Conservation (phyloP, 37 sponge, comb jelly and placozoan species). For the Agelas oroides region DNA sequence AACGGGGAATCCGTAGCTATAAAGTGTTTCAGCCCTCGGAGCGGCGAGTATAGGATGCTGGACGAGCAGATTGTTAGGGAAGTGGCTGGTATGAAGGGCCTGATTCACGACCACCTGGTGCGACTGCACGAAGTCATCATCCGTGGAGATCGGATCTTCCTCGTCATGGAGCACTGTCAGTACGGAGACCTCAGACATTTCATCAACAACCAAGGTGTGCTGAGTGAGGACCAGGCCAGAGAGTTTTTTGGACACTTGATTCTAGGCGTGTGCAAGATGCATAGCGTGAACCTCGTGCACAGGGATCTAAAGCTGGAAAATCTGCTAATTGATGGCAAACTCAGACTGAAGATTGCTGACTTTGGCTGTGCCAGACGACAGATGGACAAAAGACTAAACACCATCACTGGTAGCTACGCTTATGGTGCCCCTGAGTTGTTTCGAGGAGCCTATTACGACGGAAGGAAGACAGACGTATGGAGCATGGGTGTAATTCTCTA, state of each 20-base stretch:
- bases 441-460: constrained; percentile 60
- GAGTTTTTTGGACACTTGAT: constrained; percentile 57
- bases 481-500: constrained; percentile 69
- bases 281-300: constrained; percentile 58
- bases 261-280: constrained; percentile 51
- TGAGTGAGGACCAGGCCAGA: constrained; percentile 49
- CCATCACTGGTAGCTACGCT: constrained; percentile 72
- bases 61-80: constrained; percentile 77
- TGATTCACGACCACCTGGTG: constrained; percentile 58
- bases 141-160: constrained; percentile 54
- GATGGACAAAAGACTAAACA: constrained; percentile 54
- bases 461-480: constrained; percentile 73
- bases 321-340: constrained; percentile 50
- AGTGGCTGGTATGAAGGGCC: constrained; percentile 53
- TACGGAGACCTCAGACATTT: constrained; percentile 65
- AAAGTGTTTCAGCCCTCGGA: constrained; percentile 48
- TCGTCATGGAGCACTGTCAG: constrained; percentile 58
- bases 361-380: constrained; percentile 73
- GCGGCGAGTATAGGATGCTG: constrained; percentile 48
- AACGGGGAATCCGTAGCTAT: constrained; percentile 41
- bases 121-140: constrained; percentile 48
- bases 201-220: constrained; percentile 54
- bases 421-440: constrained; percentile 76
- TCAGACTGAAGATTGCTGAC: constrained; percentile 56
- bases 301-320: constrained; percentile 75